Evolutionary conservation across 30 jellyfish, hydroid and myxozoan genomes (phyloP), one percentile per base, ranked within the genome.

Genomic region (Aurelia aurita complex sp. Pacific): DNA sequence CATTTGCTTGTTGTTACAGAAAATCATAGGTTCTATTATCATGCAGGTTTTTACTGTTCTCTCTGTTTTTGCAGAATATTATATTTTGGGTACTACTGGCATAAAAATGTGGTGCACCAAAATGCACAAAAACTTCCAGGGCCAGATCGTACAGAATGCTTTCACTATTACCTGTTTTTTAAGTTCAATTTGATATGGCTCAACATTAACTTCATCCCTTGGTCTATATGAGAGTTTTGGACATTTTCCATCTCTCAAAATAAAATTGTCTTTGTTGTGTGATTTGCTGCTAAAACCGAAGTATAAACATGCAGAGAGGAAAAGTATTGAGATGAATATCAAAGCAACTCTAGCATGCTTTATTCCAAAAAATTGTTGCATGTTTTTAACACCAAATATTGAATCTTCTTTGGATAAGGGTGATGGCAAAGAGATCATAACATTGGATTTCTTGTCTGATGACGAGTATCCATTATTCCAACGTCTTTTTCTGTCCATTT

Each of bases 401-500:
- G 82, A 33, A 53, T 69, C 85, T 1, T 69, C 85, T 18, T 82
- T 82, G 32, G 90, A 67, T 4, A n/a, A 8, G 62, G 85, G 79
- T 8, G 90, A 32, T 34, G 90, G 83, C 32, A 82, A 54, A 5
- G 91, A 82, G 15, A 82, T 82, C 91, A 71, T 82, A 42, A 82
- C 77, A 70, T 78, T 35, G 36, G 83, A 67, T 70, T 81, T 81
- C 55, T 81, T 69, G 74, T 81, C 90, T 1, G 80, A 42, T 1
- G 80, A 42, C 10, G 52, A 46, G 54, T 80, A 80, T 18, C 53
- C 54, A 62, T 51, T 80, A 57, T 71, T 63, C 81, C 90, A 35
- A n/a, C 90, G 79, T 82, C 80, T 81, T 73, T 81, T 81, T 55
- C 77, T 69, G 60, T 81, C 90, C 90, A 81, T 81, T 55, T 46